Evolutionary conservation across 2,888 invertebrate species (phyloP).

Genomic region (Melanchra persicariae): DNA sequence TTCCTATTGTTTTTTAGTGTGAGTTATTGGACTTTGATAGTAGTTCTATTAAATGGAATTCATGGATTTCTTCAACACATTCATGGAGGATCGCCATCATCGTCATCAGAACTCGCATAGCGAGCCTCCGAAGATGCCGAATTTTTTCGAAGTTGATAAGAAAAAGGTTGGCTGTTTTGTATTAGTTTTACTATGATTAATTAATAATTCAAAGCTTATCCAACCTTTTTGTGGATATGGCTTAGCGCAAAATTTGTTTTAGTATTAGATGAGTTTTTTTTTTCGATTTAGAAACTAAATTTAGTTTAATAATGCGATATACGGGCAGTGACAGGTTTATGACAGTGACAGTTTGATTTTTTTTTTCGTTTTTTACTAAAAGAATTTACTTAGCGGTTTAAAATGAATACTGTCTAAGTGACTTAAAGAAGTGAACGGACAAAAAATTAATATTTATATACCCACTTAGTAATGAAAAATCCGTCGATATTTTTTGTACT

Average conservation of each 20-base stretch:
- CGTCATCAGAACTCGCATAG: slow-evolving; percentile 74
- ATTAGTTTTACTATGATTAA: slow-evolving; percentile 10
- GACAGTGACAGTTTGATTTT: slow-evolving; percentile 24
- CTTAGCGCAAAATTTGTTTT: neutral
- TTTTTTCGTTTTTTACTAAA: neutral
- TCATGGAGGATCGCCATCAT: slow-evolving; percentile 80
- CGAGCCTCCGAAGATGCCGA: slow-evolving; percentile 85
- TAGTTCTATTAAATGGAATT: slow-evolving; percentile 76
- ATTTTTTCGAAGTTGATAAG: slow-evolving; percentile 88
- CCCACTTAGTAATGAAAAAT: no score
- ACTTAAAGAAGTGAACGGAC: neutral
- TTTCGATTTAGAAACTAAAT: neutral
- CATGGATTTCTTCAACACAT: slow-evolving; percentile 84
- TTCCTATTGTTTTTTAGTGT: slow-evolving; percentile 68
- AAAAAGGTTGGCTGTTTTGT: slow-evolving; percentile 79
- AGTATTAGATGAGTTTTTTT: neutral
- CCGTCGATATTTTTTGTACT: slow-evolving; percentile 24
- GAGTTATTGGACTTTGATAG: slow-evolving; percentile 75
- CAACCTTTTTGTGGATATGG: no score
- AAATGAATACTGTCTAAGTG: neutral
- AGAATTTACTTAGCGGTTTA: no score
- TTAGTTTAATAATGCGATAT: neutral
- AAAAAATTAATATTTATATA: no score
- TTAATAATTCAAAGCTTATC: neutral
- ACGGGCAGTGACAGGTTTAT: slow-evolving; percentile 14